Evolutionary conservation across 2,113 vertebrate species (phyloP).

Genomic region (Thunnus maccoyii): DNA sequence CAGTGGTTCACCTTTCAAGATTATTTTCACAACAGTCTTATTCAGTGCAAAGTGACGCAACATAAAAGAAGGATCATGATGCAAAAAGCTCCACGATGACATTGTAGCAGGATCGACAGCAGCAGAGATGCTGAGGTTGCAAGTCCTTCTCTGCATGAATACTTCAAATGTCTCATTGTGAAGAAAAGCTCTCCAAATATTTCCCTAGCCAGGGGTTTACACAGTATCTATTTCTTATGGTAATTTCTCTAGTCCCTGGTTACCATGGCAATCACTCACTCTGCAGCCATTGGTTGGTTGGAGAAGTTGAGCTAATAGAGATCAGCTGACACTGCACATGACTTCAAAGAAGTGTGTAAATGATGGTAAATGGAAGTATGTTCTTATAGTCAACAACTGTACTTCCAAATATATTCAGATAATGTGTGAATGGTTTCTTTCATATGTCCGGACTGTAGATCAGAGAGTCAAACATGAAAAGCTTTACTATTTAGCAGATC

Average conservation of each 20-base stretch:
- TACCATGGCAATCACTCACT: conserved; percentile 52
- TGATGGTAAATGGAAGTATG: neutral
- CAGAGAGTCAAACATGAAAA: conserved; percentile 10
- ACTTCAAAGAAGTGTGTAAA: neutral
- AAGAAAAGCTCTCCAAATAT: conserved; percentile 61
- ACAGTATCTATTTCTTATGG: conserved; percentile 56
- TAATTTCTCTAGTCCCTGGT: conserved; percentile 46
- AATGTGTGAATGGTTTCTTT: neutral
- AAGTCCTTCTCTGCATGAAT: conserved; percentile 33
- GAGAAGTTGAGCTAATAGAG: conserved; percentile 17
- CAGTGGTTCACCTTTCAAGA: conserved; percentile 22
- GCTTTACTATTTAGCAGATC: conserved; percentile 7
- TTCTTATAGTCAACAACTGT: neutral
- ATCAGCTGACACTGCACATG: conserved; percentile 1
- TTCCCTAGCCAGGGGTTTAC: conserved; percentile 51
- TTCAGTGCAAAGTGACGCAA: neutral
- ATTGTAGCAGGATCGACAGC: conserved; percentile 11
- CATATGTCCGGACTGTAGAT: conserved; percentile 9
- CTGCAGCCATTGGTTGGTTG: conserved; percentile 32
- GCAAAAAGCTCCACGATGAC: neutral
- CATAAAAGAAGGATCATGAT: conserved; percentile 2
- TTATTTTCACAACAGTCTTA: neutral
- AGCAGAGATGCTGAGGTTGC: conserved; percentile 9
- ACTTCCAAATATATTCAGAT: neutral
- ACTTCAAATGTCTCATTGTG: conserved; percentile 41